Evolutionary conservation across 1,140 invertebrate species (phyloP).

Genomic region (Papilio polyxenes): DNA sequence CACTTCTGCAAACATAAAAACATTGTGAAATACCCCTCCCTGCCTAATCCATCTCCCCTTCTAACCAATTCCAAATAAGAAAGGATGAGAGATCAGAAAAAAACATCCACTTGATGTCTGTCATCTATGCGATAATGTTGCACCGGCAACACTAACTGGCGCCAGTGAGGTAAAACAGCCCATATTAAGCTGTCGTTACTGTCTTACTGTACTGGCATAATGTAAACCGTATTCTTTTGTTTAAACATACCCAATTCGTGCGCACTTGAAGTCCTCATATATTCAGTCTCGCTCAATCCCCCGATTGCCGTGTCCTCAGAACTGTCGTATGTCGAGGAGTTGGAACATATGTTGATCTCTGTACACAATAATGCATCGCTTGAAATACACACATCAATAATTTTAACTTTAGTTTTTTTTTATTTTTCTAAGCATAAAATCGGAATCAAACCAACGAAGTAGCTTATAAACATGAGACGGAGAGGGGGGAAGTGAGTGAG

Average conservation of each 20-base stretch:
- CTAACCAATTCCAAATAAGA: too few relatives aligned
- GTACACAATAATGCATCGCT: conserved; percentile 41
- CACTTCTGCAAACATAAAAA: conserved; percentile 60
- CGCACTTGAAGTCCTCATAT: conserved; percentile 65
- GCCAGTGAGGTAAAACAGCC: too few relatives aligned
- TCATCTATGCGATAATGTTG: too few relatives aligned
- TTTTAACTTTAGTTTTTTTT: not conserved
- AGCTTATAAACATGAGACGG: too few relatives aligned
- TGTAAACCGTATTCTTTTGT: not conserved
- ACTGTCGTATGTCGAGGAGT: conserved; percentile 82
- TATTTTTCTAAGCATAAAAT: not conserved
- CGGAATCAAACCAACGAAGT: too few relatives aligned
- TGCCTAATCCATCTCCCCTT: too few relatives aligned
- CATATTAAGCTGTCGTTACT: too few relatives aligned
- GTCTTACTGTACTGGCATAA: too few relatives aligned
- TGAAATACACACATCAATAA: not conserved
- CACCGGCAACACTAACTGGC: too few relatives aligned
- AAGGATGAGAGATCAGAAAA: too few relatives aligned
- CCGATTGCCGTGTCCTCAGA: conserved; percentile 81
- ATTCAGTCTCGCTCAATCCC: conserved; percentile 81
- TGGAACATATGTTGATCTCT: conserved; percentile 81
- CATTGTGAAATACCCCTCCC: not conserved
- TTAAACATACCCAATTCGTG: conserved; percentile 59
- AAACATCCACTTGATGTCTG: too few relatives aligned
- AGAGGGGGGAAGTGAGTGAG: too few relatives aligned